phyloP scores from a whole-genome alignment of 2,113 vertebrate species.

The Pomatostomus ruficeps region DNA sequence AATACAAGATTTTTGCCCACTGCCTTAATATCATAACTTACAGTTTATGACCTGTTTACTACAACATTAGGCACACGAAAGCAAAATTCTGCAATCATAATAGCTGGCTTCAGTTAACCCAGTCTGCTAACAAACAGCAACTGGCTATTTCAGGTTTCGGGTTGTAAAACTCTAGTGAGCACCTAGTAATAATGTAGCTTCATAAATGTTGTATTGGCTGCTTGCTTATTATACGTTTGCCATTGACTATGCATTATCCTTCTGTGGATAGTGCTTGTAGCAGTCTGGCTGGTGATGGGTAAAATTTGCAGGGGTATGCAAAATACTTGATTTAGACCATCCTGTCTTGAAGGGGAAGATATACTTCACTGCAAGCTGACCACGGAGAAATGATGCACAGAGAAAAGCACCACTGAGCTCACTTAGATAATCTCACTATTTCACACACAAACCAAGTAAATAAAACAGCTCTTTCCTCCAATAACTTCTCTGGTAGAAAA shows the following conservation, averaged over 20 bases:
- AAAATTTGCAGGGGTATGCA: neutral
- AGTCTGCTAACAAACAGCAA: neutral
- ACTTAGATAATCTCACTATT: neutral
- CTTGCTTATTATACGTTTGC: neutral
- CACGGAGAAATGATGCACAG: neutral
- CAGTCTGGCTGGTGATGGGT: neutral
- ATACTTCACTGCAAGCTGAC: neutral
- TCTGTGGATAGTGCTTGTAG: neutral
- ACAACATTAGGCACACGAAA: neutral
- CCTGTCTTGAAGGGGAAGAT: neutral
- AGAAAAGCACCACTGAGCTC: neutral
- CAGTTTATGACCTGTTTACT: neutral
- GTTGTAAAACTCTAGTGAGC: neutral
- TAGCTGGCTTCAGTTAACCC: neutral
- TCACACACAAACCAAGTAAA: neutral
- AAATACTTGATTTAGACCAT: neutral
- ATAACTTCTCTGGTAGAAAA: neutral
- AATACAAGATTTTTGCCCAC: neutral
- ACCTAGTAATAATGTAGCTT: neutral
- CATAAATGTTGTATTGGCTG: neutral
- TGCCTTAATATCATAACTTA: neutral
- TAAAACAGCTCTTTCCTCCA: neutral
- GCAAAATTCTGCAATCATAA: neutral
- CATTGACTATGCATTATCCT: neutral
- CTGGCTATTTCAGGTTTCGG: neutral